Conservation (phyloP, 2,888 invertebrate species). For the Syrista parreyssii region DNA sequence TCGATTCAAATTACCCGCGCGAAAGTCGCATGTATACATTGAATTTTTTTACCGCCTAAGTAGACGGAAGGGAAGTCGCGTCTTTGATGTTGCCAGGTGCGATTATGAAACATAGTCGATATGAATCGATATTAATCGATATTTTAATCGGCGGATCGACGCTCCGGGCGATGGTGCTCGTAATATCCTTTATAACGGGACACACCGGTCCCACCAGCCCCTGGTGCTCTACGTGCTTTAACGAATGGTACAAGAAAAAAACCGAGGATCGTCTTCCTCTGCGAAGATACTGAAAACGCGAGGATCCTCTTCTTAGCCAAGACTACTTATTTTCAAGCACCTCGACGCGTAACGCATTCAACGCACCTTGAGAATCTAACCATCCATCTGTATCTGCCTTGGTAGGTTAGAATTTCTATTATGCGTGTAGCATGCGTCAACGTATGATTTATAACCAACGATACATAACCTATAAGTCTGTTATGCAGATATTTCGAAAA, state of each 20-base stretch:
- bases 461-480: background rate
- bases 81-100: constrained; percentile 10
- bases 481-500: background rate
- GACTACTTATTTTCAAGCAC: background rate
- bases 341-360: background rate
- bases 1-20: background rate
- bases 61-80: background rate
- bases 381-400: background rate
- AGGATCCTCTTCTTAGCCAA: constrained; percentile 38
- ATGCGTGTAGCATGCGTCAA: background rate
- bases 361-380: background rate
- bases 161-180: constrained; percentile 49
- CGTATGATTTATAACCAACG: background rate
- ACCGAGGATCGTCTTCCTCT: constrained; percentile 53
- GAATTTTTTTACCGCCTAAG: too few relatives aligned
- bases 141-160: constrained; percentile 55
- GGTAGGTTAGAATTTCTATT: background rate
- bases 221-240: constrained; percentile 7
- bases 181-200: constrained; percentile 57
- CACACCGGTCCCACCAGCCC: constrained; percentile 19
- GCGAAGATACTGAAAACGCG: constrained; percentile 65
- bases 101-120: constrained; percentile 22
- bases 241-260: background rate
- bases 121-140: constrained; percentile 55
- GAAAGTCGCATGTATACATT: background rate